These are phyloP conservation scores for Hypotaenidia okinawae DNA, from an alignment of 2,797 vertebrate genomes.

Conservation along the genomic window DNA sequence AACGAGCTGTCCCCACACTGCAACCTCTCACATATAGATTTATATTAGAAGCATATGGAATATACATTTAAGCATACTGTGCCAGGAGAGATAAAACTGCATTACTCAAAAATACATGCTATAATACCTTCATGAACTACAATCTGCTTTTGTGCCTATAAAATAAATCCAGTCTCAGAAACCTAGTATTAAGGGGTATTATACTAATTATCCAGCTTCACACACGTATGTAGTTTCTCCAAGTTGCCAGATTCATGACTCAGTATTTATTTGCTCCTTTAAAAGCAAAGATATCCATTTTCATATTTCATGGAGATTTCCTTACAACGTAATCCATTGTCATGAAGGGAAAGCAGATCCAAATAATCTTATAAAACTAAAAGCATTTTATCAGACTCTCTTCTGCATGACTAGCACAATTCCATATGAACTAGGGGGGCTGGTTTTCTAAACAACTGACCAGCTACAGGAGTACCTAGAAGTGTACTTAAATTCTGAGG, in stretches of 20 bases:
- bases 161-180: conserved; percentile 48
- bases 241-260: conserved; percentile 50
- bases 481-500: background rate
- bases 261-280: conserved; percentile 44
- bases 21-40: background rate
- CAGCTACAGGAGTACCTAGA: background rate
- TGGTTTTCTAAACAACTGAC: background rate
- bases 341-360: conserved; percentile 54
- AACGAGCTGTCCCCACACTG: conserved; percentile 14
- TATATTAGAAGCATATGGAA: conserved; percentile 7
- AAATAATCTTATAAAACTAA: conserved; percentile 57
- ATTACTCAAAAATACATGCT: conserved; percentile 29
- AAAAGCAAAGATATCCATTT: conserved; percentile 47
- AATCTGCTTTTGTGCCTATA: conserved; percentile 39
- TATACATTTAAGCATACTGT: background rate
- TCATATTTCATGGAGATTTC: conserved; percentile 51
- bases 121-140: conserved; percentile 30
- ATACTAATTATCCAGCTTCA: conserved; percentile 48
- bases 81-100: conserved; percentile 45
- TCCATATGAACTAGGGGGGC: background rate
- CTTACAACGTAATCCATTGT: conserved; percentile 51
- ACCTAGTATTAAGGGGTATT: conserved; percentile 31
- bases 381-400: conserved; percentile 20
- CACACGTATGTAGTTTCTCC: background rate
- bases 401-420: background rate